These are phyloP conservation scores for Rissa tridactyla DNA, from an alignment of 2,113 vertebrate genomes.

Conservation along the genomic window DNA sequence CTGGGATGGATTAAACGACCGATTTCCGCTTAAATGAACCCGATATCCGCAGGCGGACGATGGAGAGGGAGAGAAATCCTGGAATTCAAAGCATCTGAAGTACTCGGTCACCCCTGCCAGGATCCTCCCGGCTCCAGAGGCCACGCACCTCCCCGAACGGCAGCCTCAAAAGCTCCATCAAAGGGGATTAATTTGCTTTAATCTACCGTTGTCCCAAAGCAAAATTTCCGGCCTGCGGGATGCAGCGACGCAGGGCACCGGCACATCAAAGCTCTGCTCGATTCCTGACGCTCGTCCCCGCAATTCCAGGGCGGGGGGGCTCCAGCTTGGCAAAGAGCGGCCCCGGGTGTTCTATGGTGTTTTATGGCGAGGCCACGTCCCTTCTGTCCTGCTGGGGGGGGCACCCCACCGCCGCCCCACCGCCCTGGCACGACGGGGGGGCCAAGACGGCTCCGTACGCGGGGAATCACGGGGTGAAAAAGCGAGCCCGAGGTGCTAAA, in stretches of 20 bases:
- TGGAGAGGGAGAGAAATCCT: background rate
- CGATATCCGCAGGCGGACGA: background rate
- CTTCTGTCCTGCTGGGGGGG: background rate
- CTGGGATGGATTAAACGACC: background rate
- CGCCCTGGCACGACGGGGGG: background rate
- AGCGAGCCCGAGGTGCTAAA: too few species aligned
- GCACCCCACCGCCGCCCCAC: background rate
- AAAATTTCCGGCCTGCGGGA: background rate
- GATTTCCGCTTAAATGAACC: accelerated
- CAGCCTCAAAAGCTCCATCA: background rate
- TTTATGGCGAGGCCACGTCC: background rate
- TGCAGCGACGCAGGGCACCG: background rate
- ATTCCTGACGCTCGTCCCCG: background rate
- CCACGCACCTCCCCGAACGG: background rate
- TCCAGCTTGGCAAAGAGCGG: accelerated
- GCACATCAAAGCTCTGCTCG: background rate
- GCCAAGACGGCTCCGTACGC: background rate
- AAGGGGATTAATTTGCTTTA: background rate
- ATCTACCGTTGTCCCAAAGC: background rate
- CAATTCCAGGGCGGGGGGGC: too few species aligned
- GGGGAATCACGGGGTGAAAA: background rate
- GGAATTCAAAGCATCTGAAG: background rate
- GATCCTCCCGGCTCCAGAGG: background rate
- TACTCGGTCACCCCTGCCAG: background rate
- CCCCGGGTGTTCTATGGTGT: background rate